These are phyloP conservation scores for Myotis findleyi DNA, from an alignment of 2,797 vertebrate species.

Conservation along the genomic window DNA sequence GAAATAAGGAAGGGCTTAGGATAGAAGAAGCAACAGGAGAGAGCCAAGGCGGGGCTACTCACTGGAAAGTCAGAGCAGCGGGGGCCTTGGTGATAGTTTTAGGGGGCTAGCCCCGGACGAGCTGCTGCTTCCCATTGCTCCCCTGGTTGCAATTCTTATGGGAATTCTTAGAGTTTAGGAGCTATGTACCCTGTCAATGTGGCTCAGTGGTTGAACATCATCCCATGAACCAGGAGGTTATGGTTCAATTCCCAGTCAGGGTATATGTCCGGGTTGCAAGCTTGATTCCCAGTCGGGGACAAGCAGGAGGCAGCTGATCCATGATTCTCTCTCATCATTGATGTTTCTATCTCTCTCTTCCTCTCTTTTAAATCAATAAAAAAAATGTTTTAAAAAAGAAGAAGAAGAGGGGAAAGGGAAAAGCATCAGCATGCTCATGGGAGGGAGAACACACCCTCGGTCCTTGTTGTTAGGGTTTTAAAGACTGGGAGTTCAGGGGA, in stretches of 20 bases:
- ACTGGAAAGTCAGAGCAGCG: not conserved
- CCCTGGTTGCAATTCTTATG: not conserved
- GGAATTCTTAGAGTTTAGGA: not conserved
- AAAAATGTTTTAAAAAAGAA: no score
- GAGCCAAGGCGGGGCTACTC: not conserved
- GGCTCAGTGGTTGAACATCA: no score
- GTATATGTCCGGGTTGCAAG: no score
- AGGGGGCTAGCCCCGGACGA: not conserved
- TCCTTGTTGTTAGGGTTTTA: not conserved
- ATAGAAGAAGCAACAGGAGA: not conserved
- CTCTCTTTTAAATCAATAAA: no score
- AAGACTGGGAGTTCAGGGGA: not conserved
- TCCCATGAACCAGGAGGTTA: no score
- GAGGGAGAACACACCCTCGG: not conserved
- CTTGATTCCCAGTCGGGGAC: no score
- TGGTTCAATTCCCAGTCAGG: no score
- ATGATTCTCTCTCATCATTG: no score
- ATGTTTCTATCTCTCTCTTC: no score
- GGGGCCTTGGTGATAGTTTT: not conserved
- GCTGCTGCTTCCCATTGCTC: not conserved
- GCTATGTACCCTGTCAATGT: not conserved
- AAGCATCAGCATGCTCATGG: not conserved
- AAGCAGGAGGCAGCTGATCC: no score
- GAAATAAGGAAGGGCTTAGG: not conserved
- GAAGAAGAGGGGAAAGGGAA: not conserved